Evolutionary conservation across 2,797 vertebrate genomes (phyloP).

Genomic region (Sitta carolinensis): DNA sequence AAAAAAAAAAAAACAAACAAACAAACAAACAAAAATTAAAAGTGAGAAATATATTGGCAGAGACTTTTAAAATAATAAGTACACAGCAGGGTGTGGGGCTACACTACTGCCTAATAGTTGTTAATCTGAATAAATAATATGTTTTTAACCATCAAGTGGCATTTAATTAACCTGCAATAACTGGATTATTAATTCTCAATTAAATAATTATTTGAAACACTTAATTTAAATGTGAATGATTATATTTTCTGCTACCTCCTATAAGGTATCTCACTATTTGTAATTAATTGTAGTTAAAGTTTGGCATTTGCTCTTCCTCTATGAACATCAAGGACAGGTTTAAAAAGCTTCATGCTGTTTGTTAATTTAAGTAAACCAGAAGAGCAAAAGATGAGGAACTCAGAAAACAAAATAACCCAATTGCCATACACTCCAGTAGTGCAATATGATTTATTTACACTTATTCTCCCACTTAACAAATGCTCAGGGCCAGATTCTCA

Average conservation of each 20-base stretch:
- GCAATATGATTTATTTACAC: slow-evolving; percentile 10
- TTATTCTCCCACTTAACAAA: neutral
- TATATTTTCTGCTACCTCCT: slow-evolving; percentile 42
- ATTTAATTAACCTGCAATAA: slow-evolving; percentile 75
- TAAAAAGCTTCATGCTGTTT: slow-evolving; percentile 44
- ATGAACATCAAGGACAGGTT: slow-evolving; percentile 10
- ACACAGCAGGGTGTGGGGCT: slow-evolving; percentile 52
- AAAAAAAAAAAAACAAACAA: neutral
- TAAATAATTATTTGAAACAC: slow-evolving; percentile 69
- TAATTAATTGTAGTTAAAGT: slow-evolving; percentile 41
- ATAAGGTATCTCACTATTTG: slow-evolving; percentile 25
- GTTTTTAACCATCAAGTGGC: slow-evolving; percentile 71
- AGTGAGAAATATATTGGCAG: slow-evolving; percentile 35
- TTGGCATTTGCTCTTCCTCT: slow-evolving; percentile 27
- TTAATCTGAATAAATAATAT: slow-evolving; percentile 78
- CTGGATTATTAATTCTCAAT: slow-evolving; percentile 71
- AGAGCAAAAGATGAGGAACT: slow-evolving; percentile 32
- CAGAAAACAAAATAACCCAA: slow-evolving; percentile 41
- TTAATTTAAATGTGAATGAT: slow-evolving; percentile 62
- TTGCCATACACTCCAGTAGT: neutral
- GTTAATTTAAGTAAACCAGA: slow-evolving; percentile 42
- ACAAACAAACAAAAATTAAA: no score
- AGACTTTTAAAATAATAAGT: slow-evolving; percentile 51
- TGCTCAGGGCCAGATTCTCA: neutral
- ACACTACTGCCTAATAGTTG: slow-evolving; percentile 48